Base-by-base conservation (phyloP, 2,888 invertebrate species). In the Diloba caeruleocephala region DNA sequence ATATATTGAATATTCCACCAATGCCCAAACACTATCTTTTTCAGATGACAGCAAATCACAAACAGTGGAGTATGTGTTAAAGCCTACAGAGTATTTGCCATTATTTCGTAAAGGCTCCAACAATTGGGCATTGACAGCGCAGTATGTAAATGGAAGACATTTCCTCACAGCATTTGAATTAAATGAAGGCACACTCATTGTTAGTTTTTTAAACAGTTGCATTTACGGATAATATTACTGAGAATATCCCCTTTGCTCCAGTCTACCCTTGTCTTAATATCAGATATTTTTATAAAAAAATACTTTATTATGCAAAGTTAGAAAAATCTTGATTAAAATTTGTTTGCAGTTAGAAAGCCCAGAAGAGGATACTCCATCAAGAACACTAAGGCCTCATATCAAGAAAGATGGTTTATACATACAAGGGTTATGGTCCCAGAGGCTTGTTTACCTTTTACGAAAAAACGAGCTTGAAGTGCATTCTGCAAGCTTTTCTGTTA, bases 61-160 rank as follows among this genome's bases (percentile, higher is more conserved):
- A 68, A 87, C 88, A 37, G 88, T 92, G 17, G 92, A 92, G 52
- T 90, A 93, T 83, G 82, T 84, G 3, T 67, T 91, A 28, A 91
- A 92, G 55, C 93, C 92, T 3, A 80, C 82, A 12, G 92, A 92
- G 41, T 92, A 93, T 68, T 69, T 91, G 42, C 92, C 92, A 12
- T 62, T 82, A 29, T 91, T 88, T 63, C 81, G 90, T 5, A 92
- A 91, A 59, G 88, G 89, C 2, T 88, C 89, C 3, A 92, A 91
- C 42, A 89, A 89, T 56, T 93, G 94, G 93, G 83, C 90, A 1
- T 68, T 94, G 23, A 85, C 88, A 32, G 89, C 91, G n/a, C 93
- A 94, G 46, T 93, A 91, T 85, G 93, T 93, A 0, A 90, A 89
- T 76, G 94, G 94, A 13, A 81, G 91, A 70, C 93, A 93, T 79